phyloP scores from a whole-genome alignment of 2,113 vertebrate genomes.

The Phrynosoma platyrhinos region DNA sequence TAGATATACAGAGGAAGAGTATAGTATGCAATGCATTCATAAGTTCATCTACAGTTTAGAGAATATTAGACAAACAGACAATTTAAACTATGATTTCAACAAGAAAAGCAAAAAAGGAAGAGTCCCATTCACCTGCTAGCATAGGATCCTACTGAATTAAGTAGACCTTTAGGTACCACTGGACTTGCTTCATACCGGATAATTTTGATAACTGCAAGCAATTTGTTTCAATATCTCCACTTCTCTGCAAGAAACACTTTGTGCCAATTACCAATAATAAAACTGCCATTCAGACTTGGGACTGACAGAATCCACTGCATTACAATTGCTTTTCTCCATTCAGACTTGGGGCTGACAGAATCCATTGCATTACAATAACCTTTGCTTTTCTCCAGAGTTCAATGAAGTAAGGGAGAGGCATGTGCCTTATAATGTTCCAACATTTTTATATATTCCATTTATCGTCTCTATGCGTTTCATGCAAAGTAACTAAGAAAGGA shows the following conservation, averaged over 20 bases:
- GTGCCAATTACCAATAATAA: background rate
- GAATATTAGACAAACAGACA: constrained; percentile 15
- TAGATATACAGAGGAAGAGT: too few species aligned
- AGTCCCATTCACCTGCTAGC: constrained; percentile 14
- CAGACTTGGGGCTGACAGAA: background rate
- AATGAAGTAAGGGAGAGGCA: background rate
- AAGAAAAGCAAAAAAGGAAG: constrained; percentile 19
- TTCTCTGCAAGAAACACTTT: background rate
- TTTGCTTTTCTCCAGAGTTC: background rate
- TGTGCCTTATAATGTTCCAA: too few species aligned
- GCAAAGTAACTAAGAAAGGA: background rate
- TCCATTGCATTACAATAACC: background rate
- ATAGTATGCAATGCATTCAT: constrained; percentile 15
- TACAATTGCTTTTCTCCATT: background rate
- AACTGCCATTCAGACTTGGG: constrained; percentile 15
- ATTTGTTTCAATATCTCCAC: constrained; percentile 13
- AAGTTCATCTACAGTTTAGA: constrained; percentile 1
- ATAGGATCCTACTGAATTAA: background rate
- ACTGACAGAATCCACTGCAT: background rate
- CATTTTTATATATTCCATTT: background rate
- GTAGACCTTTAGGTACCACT: background rate
- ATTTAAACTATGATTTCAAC: background rate
- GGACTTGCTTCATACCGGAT: background rate
- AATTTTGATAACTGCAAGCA: constrained; percentile 8
- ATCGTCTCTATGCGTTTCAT: background rate